Base-by-base conservation (phyloP, 2,888 invertebrate species). In the Amiota communis region DNA sequence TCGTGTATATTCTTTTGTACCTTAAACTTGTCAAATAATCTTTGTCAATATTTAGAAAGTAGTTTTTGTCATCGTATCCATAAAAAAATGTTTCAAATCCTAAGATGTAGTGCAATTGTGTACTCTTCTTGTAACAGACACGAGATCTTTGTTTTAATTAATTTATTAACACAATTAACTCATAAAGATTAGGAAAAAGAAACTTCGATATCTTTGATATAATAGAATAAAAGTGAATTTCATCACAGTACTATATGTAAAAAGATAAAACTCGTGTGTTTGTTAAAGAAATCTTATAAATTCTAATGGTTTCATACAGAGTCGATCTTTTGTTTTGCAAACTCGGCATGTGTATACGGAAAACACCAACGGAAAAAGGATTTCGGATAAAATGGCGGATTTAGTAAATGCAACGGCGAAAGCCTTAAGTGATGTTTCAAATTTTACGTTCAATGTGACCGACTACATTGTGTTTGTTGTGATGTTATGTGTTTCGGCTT, bases 391-490 rank as follows among this genome's bases (percentile, higher is more conserved):
- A 63, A 63, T 74, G 72, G 63, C 77, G 61, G 36, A 63, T 51
- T 63, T 49, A 11, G 13, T 69, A 15, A 76, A 78, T 56, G 71
- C 46, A 11, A 71, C 72, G 8, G 61, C 61, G 8, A n/a, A 46
- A 51, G 65, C 71, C 56, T 46, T 72, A 11, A 46, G 49, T 46
- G 77, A 73, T 51, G 73, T 79, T 0, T 20, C 63, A 3, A 77
- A 82, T 68, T 88, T 89, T 57, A 81, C 82, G 2, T 88, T 89
- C 71, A 84, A 83, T 36, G 9, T 76, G 8, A 76, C 78, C 71
- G 93, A 93, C 82, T 93, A 92, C 89, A 76, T 90, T 13, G 91
- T 93, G 20, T 92, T 93, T 73, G 87, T 82, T 0, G 56, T 89
- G 6, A 91, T 92, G 91, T 86, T 93, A 57, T 78, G 86, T 59